Base-by-base conservation (phyloP, 2,888 invertebrate genomes). In the Apotomis turbidana region DNA sequence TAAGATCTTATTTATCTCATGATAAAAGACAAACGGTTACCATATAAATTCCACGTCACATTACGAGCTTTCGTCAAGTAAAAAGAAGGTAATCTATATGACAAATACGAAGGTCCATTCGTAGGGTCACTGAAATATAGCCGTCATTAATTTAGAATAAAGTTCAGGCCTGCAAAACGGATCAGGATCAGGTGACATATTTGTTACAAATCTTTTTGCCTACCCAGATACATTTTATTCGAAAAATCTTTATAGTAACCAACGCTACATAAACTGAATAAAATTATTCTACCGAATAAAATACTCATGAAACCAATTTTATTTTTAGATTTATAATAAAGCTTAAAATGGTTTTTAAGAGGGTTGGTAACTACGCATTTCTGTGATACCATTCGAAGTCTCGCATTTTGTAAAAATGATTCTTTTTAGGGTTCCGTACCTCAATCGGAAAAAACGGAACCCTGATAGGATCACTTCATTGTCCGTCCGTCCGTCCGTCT, bases 41-140 rank as follows among this genome's bases (percentile, higher is more conserved):
- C 68, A 71, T 71, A 68, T 85, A 81, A 83, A 87, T 86, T 82
- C 82, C 79, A 76, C 78, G 82, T 80, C 80, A 80, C 81, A 81
- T 84, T 70, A 66, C 67, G 67, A 68, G 70, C 55, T 63, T 63
- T 75, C 74, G 59, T 71, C 74, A 84, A 84, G 85, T 83, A 88
- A 88, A 89, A 89, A 88, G 87, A 85, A 84, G 85, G 86, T 85
- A 89, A 89, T 89, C 87, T 88, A 85, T 88, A 87, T 90, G 89
- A 90, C 83, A 88, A 89, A 90, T 90, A 82, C 83, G 83, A 83
- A 85, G 87, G 88, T 80, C 87, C 80, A 85, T 89, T 88, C 80
- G 80, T 80, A 78, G 81, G 87, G 86, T 85, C 83, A 80, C 80
- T 87, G 87, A 88, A 83, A 85, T 87, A 87, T 87, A 80, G 81